Evolutionary conservation across 92 coral and sea anemone species (phyloP).

Genomic region (Chrysogorgia sp.): DNA sequence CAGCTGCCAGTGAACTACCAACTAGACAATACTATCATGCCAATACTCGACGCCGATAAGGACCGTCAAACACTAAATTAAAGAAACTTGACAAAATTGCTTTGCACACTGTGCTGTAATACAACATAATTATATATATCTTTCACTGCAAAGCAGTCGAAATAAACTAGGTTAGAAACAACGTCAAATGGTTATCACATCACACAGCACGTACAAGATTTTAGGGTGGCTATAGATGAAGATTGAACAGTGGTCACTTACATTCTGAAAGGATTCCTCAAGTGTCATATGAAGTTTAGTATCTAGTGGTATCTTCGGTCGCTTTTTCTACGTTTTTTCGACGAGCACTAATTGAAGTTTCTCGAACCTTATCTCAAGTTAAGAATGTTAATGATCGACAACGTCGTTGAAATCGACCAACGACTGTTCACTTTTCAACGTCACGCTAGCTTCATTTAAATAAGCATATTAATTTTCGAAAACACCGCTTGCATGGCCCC

Average conservation of each 20-base stretch:
- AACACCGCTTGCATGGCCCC: conserved; percentile 7
- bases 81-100: too few relatives aligned
- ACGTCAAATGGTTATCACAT: too few relatives aligned
- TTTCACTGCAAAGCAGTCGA: too few relatives aligned
- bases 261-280: too few relatives aligned
- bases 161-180: too few relatives aligned
- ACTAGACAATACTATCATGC: not conserved
- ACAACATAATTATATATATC: too few relatives aligned
- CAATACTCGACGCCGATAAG: not conserved
- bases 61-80: not conserved
- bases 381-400: not conserved
- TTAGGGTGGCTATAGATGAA: too few relatives aligned
- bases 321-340: not conserved
- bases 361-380: conserved; percentile 6
- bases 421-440: conserved; percentile 7
- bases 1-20: not conserved
- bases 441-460: conserved; percentile 11
- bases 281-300: too few relatives aligned
- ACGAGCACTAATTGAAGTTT: not conserved
- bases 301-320: too few relatives aligned
- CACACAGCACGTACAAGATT: too few relatives aligned
- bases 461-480: conserved; percentile 8
- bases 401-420: not conserved
- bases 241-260: too few relatives aligned
- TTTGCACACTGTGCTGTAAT: too few relatives aligned